phyloP scores from a whole-genome alignment of 1,140 invertebrate species.

The Bombus sibiricus region DNA sequence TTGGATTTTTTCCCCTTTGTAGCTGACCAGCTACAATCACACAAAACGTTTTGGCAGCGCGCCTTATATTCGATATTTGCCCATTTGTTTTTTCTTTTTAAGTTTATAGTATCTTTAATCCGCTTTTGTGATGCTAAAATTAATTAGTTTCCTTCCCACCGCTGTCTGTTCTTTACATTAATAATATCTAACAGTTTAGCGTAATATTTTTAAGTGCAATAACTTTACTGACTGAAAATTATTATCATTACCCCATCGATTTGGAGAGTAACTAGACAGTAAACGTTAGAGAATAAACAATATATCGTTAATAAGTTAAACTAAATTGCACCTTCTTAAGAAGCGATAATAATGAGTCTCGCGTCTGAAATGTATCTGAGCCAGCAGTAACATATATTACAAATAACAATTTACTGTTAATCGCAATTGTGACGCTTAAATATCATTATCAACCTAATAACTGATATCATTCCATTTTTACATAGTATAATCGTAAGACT shows the following conservation, averaged over 20 bases:
- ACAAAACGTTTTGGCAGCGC: conserved; percentile 63
- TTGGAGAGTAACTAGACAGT: conserved; percentile 24
- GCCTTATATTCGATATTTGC: conserved; percentile 42
- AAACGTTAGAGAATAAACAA: conserved; percentile 25
- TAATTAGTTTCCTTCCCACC: background rate
- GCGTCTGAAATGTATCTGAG: conserved; percentile 43
- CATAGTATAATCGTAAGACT: conserved; percentile 32
- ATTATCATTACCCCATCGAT: background rate
- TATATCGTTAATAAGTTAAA: conserved; percentile 40
- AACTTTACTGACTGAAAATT: conserved; percentile 20
- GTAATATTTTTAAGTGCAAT: background rate
- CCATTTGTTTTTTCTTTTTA: conserved; percentile 24
- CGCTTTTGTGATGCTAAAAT: background rate
- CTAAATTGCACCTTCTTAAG: conserved; percentile 47
- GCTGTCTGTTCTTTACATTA: background rate
- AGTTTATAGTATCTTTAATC: conserved; percentile 13
- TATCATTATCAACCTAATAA: conserved; percentile 47
- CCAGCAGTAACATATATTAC: conserved; percentile 47
- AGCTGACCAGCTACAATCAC: conserved; percentile 65
- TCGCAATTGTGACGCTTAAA: conserved; percentile 47
- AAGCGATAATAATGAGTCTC: conserved; percentile 32
- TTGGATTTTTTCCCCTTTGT: conserved; percentile 46
- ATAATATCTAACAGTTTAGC: conserved; percentile 22
- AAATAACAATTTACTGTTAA: conserved; percentile 34
- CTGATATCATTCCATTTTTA: conserved; percentile 3